phyloP scores from a whole-genome alignment of 2,113 vertebrate species.

The Ceratotherium simum region DNA sequence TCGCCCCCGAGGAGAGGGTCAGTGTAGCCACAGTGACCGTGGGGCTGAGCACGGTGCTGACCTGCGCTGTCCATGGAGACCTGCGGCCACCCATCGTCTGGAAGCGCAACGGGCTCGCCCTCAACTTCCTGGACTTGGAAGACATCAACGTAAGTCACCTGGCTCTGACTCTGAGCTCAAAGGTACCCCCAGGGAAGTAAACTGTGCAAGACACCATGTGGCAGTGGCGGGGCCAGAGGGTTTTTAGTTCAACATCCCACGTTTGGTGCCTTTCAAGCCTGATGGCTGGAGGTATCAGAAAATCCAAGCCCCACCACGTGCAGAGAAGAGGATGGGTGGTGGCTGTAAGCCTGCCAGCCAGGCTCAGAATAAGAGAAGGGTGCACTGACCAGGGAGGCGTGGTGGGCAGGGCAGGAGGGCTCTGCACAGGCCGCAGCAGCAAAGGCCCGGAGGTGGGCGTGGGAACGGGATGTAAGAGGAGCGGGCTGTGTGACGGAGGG shows the following conservation, averaged over 20 bases:
- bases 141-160: conserved; percentile 93
- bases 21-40: conserved; percentile 93
- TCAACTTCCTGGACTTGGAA: conserved; percentile 96
- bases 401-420: background rate
- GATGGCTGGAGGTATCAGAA: background rate
- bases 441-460: background rate
- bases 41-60: conserved; percentile 94
- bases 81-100: conserved; percentile 95
- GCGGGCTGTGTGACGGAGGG: background rate
- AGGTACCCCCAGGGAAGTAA: fast-evolving
- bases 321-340: background rate
- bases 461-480: background rate
- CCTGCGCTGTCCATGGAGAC: conserved; percentile 92
- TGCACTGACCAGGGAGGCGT: fast-evolving
- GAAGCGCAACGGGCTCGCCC: conserved; percentile 94
- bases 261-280: background rate
- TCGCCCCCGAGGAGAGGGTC: conserved; percentile 90
- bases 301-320: background rate
- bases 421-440: fast-evolving
- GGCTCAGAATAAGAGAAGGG: background rate
- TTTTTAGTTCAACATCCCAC: background rate
- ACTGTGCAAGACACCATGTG: fast-evolving
- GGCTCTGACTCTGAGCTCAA: background rate
- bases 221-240: background rate
- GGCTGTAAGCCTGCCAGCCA: background rate